A percentile compares a stretch with the other conserved stretches of the same genome.
Evolutionary conservation across 2,797 vertebrate species (phyloP).

Genomic region (Xenentodon cancila): DNA sequence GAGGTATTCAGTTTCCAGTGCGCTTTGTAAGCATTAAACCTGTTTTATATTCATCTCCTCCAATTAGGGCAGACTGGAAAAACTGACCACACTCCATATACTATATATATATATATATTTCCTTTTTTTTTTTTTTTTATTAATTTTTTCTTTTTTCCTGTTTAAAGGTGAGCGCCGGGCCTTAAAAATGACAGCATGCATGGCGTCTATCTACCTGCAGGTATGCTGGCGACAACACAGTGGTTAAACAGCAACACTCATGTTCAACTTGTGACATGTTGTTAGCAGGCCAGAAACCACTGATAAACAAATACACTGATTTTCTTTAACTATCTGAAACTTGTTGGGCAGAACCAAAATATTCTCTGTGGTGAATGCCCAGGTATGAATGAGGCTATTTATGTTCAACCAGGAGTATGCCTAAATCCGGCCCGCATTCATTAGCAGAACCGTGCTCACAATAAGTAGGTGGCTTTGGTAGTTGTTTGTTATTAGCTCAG

Average conservation of each 20-base stretch:
- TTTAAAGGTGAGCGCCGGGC: slow-evolving; percentile 73
- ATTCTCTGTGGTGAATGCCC: slow-evolving; percentile 66
- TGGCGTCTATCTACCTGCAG: slow-evolving; percentile 71
- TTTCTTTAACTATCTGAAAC: slow-evolving; percentile 68
- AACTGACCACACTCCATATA: slow-evolving; percentile 62
- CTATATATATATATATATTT: too few relatives aligned
- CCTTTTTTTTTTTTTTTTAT: slow-evolving; percentile 47
- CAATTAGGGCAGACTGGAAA: slow-evolving; percentile 80
- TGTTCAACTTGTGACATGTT: slow-evolving; percentile 69
- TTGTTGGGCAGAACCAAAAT: slow-evolving; percentile 71
- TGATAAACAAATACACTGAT: slow-evolving; percentile 68
- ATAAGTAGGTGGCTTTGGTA: slow-evolving; percentile 32
- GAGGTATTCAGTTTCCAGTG: slow-evolving; percentile 59
- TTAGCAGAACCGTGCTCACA: slow-evolving; percentile 54
- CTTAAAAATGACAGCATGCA: slow-evolving; percentile 69
- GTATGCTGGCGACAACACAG: slow-evolving; percentile 57
- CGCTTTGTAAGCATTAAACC: slow-evolving; percentile 70
- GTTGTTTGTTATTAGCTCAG: not conserved
- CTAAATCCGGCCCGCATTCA: too few relatives aligned
- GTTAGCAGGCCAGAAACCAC: slow-evolving; percentile 67
- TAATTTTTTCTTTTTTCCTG: slow-evolving; percentile 45
- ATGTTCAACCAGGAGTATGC: slow-evolving; percentile 31
- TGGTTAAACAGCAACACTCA: slow-evolving; percentile 65
- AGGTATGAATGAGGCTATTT: slow-evolving; percentile 54
- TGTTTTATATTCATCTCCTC: slow-evolving; percentile 70